These are phyloP conservation scores for Lithophane socia DNA, from an alignment of 2,888 invertebrate species.

Conservation along the genomic window DNA sequence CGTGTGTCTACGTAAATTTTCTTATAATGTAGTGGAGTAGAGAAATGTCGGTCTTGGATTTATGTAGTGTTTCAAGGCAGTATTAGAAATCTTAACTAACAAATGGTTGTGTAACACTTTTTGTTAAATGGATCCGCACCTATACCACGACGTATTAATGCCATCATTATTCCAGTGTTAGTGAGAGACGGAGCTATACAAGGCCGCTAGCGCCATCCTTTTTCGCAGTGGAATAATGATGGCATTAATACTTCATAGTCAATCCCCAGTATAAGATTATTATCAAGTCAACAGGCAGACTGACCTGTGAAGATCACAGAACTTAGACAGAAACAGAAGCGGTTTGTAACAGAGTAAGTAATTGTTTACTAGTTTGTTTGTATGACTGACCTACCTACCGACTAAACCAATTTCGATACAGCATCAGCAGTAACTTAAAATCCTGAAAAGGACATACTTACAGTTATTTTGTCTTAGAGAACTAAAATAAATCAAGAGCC, in stretches of 20 bases:
- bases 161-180: too few relatives aligned
- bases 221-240: too few relatives aligned
- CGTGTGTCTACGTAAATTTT: conserved; percentile 42
- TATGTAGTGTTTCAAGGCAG: neutral
- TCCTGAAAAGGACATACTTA: neutral
- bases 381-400: too few relatives aligned
- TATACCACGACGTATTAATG: too few relatives aligned
- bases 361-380: neutral
- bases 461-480: neutral
- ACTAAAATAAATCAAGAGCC: neutral
- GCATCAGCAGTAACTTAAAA: neutral
- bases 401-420: neutral
- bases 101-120: neutral
- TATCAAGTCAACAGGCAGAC: neutral
- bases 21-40: conserved; percentile 24
- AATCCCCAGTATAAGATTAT: too few relatives aligned
- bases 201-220: too few relatives aligned
- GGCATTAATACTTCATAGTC: too few relatives aligned
- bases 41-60: conserved; percentile 11
- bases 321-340: neutral
- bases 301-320: neutral
- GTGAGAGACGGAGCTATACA: too few relatives aligned
- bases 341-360: neutral
- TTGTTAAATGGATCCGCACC: neutral
- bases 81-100: neutral